phyloP scores from a whole-genome alignment of 2,888 invertebrate genomes.

The Thecophora atra region DNA sequence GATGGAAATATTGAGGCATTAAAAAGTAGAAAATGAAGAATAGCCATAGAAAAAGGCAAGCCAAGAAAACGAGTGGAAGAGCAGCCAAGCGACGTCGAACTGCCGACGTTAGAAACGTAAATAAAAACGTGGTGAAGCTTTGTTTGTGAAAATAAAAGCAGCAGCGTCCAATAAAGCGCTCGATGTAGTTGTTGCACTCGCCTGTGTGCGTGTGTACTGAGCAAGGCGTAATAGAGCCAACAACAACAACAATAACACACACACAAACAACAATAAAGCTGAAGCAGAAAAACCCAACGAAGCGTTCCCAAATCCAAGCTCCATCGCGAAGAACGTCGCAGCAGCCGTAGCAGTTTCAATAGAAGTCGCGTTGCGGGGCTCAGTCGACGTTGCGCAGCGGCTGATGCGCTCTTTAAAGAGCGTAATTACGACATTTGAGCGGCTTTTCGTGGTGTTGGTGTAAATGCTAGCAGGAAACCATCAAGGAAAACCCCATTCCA shows the following conservation, averaged over 20 bases:
- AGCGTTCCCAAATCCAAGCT: slow-evolving; percentile 29
- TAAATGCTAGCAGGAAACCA: slow-evolving; percentile 37
- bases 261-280: background rate
- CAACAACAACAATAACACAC: slow-evolving; percentile 1
- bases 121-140: slow-evolving; percentile 28
- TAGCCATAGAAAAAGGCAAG: background rate
- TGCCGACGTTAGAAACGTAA: slow-evolving; percentile 26
- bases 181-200: slow-evolving; percentile 4
- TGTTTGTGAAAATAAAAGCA: slow-evolving; percentile 4
- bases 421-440: background rate
- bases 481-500: slow-evolving; percentile 37
- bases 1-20: slow-evolving; percentile 4
- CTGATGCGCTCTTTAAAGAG: background rate
- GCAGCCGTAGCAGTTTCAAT: slow-evolving; percentile 21
- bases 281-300: slow-evolving; percentile 26
- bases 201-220: slow-evolving; percentile 1
- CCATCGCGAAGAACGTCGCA: background rate
- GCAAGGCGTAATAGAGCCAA: background rate
- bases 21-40: slow-evolving; percentile 11
- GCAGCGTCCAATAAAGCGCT: slow-evolving; percentile 1
- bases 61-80: background rate
- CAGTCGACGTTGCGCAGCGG: background rate
- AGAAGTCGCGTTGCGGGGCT: background rate
- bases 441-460: slow-evolving; percentile 19
- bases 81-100: background rate